phyloP scores from a whole-genome alignment of 64 coral and sea anemone genomes.

The Dendrophyllia cribrosa region DNA sequence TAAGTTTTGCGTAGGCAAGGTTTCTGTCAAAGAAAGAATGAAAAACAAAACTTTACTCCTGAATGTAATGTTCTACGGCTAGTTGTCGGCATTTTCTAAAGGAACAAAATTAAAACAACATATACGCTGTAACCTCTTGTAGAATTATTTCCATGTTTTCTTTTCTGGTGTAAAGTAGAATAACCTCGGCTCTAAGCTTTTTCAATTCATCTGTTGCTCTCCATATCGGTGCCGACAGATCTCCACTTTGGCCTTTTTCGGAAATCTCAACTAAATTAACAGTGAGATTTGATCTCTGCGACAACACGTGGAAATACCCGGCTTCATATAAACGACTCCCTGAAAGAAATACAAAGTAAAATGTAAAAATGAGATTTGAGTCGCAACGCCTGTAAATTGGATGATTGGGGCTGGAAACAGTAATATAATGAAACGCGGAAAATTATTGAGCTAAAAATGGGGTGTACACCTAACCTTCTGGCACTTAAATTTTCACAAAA shows the following conservation, averaged over 20 bases:
- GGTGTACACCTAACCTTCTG: too few relatives aligned
- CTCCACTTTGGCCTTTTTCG: neutral
- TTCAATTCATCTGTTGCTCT: neutral
- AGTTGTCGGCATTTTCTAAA: neutral
- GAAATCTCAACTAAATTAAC: neutral
- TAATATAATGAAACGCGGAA: too few relatives aligned
- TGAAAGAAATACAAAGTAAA: neutral
- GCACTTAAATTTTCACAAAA: too few relatives aligned
- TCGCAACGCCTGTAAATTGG: too few relatives aligned
- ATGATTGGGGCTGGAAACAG: too few relatives aligned
- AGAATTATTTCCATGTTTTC: neutral
- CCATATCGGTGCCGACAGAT: neutral
- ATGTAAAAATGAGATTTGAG: neutral
- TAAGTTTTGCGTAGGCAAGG: neutral
- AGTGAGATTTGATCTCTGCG: neutral
- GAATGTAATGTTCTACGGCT: too few relatives aligned
- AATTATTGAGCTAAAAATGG: too few relatives aligned
- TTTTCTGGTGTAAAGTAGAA: neutral
- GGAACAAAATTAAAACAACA: neutral
- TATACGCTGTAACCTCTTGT: neutral
- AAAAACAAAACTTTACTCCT: neutral
- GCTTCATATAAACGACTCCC: neutral
- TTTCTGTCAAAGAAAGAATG: neutral
- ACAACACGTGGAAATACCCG: neutral
- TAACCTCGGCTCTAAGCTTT: neutral